Evolutionary conservation across 1,140 invertebrate genomes (phyloP).

Genomic region (Aphis craccivora): DNA sequence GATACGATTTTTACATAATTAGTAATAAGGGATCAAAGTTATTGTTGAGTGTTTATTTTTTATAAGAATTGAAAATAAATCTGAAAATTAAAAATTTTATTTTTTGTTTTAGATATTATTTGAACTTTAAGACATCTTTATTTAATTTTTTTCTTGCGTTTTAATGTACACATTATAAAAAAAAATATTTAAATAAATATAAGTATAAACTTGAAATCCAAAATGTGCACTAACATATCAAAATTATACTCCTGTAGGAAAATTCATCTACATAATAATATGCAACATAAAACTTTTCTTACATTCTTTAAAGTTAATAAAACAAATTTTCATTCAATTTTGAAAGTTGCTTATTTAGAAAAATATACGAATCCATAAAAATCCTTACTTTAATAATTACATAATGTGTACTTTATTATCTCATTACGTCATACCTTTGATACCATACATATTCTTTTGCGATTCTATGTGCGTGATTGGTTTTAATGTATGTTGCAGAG

Average conservation of each 20-base stretch:
- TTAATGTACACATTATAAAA: not conserved
- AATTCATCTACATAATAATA: not conserved
- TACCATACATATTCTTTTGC: not conserved
- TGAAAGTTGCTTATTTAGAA: not conserved
- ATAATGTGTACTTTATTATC: not conserved
- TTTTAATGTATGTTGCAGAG: not conserved
- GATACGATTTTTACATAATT: not conserved
- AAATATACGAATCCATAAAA: not conserved
- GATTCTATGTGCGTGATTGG: not conserved
- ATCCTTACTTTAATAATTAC: not conserved
- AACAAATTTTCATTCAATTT: not conserved
- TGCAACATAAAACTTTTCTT: not conserved
- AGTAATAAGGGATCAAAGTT: not conserved
- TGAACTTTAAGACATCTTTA: not conserved
- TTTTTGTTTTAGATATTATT: not conserved
- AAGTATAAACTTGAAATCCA: not conserved
- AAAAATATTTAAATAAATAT: not conserved
- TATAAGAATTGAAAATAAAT: not conserved
- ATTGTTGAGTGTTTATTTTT: not conserved
- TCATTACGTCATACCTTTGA: not conserved
- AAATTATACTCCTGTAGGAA: not conserved
- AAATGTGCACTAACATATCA: not conserved
- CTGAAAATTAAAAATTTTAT: not conserved
- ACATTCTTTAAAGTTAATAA: not conserved
- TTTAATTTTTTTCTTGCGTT: not conserved